A percentile compares a stretch with the other conserved stretches of the same genome.
phyloP scores from a whole-genome alignment of 1,140 invertebrate species.

The Arion vulgaris region DNA sequence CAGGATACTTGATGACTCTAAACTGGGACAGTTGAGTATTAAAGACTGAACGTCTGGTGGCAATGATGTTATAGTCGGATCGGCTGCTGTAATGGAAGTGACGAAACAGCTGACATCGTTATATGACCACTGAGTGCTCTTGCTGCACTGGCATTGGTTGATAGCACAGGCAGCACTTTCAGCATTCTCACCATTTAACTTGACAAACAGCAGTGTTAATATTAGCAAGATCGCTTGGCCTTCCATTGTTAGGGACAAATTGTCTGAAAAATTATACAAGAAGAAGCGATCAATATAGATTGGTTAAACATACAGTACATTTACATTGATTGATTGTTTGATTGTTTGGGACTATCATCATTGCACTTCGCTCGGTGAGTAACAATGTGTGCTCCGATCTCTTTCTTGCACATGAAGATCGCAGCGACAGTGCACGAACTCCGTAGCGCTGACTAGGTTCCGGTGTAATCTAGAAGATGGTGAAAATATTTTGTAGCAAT shows the following conservation, averaged over 20 bases:
- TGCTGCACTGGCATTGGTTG: neutral
- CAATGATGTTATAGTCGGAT: neutral
- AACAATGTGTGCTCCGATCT: too few relatives aligned
- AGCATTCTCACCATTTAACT: neutral
- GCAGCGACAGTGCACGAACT: too few relatives aligned
- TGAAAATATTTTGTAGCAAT: too few relatives aligned
- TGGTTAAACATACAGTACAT: too few relatives aligned
- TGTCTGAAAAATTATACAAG: too few relatives aligned
- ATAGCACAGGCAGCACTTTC: neutral
- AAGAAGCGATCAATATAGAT: too few relatives aligned
- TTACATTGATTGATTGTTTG: too few relatives aligned
- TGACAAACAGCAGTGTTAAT: neutral
- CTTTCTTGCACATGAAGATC: too few relatives aligned
- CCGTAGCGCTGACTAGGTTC: too few relatives aligned
- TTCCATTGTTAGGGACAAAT: neutral
- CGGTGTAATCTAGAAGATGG: too few relatives aligned
- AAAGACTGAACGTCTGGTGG: neutral
- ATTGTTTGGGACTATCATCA: too few relatives aligned
- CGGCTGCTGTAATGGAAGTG: neutral
- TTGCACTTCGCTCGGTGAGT: too few relatives aligned
- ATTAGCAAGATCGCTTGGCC: neutral
- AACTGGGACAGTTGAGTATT: neutral
- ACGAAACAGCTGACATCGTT: slow-evolving; percentile 12
- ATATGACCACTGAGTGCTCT: neutral
- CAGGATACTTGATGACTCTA: neutral